Evolutionary conservation across 2,888 invertebrate species (phyloP).

Genomic region (Pachymerium ferrugineum): DNA sequence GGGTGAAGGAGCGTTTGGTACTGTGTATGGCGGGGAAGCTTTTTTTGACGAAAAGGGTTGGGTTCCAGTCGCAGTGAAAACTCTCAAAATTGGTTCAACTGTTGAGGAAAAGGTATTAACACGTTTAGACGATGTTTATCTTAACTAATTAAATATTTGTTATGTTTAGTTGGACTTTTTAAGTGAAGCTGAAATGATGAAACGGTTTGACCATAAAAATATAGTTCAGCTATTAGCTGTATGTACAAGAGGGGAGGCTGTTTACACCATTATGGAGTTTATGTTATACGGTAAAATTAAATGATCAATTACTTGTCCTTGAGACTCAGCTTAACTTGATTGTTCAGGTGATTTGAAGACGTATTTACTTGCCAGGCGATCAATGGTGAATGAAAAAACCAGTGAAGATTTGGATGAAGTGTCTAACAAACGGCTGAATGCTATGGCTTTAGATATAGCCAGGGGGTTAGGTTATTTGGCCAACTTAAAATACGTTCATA

Average conservation of each 20-base stretch:
- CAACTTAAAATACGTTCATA: slow-evolving; percentile 76
- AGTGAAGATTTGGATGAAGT: slow-evolving; percentile 68
- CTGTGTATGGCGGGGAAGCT: slow-evolving; percentile 85
- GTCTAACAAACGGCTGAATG: slow-evolving; percentile 69
- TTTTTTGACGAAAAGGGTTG: slow-evolving; percentile 64
- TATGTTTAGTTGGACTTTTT: slow-evolving; percentile 66
- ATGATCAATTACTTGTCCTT: not conserved
- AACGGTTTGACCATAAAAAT: slow-evolving; percentile 82
- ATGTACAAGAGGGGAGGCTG: slow-evolving; percentile 77
- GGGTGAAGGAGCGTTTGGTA: slow-evolving; percentile 88
- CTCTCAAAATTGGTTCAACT: slow-evolving; percentile 72
- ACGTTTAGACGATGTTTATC: not conserved
- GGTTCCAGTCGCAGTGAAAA: slow-evolving; percentile 83
- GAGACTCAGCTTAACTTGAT: not conserved
- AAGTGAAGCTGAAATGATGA: slow-evolving; percentile 91
- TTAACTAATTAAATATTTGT: not conserved
- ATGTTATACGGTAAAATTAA: slow-evolving; percentile 67
- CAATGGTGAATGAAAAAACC: slow-evolving; percentile 62
- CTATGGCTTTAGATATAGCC: slow-evolving; percentile 82
- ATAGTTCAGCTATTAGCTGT: slow-evolving; percentile 79
- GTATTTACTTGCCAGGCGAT: slow-evolving; percentile 74
- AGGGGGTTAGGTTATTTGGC: slow-evolving; percentile 78
- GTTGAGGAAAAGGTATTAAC: slow-evolving; percentile 65
- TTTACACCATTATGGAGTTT: slow-evolving; percentile 89
- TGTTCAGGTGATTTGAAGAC: slow-evolving; percentile 72